Conservation (phyloP, 2,888 invertebrate genomes). For the Polydrusus tereticollis region DNA sequence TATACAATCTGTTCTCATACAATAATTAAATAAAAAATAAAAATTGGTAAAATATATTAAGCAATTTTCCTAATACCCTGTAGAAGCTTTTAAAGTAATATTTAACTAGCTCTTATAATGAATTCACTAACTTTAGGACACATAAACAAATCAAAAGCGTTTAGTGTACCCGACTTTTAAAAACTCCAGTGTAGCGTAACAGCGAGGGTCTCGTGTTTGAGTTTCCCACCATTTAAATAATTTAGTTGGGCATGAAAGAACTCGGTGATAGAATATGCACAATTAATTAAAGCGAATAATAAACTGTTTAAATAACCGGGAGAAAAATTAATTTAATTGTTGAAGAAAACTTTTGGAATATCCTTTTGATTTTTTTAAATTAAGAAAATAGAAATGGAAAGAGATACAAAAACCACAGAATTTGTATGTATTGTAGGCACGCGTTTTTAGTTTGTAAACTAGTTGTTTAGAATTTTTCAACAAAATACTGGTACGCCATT, state of each 20-base stretch:
- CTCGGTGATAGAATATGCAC: conserved; percentile 33
- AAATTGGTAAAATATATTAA: no score
- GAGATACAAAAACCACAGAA: no score
- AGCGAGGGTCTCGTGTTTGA: conserved; percentile 13
- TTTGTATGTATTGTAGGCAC: no score
- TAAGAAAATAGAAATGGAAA: no score
- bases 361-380: neutral
- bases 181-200: conserved; percentile 12
- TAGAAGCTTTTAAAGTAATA: neutral
- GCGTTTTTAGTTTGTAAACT: no score
- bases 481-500: no score
- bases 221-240: conserved; percentile 31
- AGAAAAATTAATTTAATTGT: conserved; percentile 5
- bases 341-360: neutral
- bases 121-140: conserved; percentile 2
- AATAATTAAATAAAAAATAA: no score
- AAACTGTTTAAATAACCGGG: conserved; percentile 26
- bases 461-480: no score
- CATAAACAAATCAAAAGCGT: conserved; percentile 16
- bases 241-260: conserved; percentile 27
- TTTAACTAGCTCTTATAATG: neutral
- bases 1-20: no score
- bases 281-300: conserved; percentile 33
- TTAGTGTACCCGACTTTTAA: conserved; percentile 9
- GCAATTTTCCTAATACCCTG: neutral